Evolutionary conservation across 2,888 invertebrate species (phyloP).

Genomic region (Hirtodrosophila confusa): DNA sequence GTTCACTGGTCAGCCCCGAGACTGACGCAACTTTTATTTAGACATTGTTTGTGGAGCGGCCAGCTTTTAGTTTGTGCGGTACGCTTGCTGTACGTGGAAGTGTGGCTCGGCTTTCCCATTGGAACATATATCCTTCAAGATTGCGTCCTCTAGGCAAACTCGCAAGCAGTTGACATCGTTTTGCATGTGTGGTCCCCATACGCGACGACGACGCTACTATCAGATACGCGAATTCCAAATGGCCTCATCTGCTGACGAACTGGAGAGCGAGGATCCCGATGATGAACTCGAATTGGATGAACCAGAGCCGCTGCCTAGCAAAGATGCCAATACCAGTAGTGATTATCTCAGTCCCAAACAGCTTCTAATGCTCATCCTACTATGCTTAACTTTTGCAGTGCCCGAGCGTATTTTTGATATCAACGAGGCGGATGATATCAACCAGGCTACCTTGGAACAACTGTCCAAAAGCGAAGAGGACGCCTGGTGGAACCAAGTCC

Average conservation of each 20-base stretch:
- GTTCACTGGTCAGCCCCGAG: constrained; percentile 43
- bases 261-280: constrained; percentile 76
- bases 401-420: constrained; percentile 90
- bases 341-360: not conserved
- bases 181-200: constrained; percentile 82
- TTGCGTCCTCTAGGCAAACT: constrained; percentile 79
- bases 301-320: constrained; percentile 19
- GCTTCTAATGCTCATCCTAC: constrained; percentile 6
- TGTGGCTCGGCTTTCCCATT: constrained; percentile 15
- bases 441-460: constrained; percentile 85
- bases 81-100: constrained; percentile 41
- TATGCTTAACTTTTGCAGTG: constrained; percentile 84
- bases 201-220: constrained; percentile 78
- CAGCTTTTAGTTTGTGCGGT: constrained; percentile 48
- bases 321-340: constrained; percentile 54
- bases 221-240: constrained; percentile 80
- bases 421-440: constrained; percentile 87
- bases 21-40: constrained; percentile 20
- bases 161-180: constrained; percentile 77
- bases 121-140: constrained; percentile 73
- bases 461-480: constrained; percentile 85
- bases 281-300: constrained; percentile 71
- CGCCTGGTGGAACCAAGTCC: constrained; percentile 94
- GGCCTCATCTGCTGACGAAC: constrained; percentile 75
- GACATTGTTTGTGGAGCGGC: constrained; percentile 13